These are phyloP conservation scores for Caenorhabditis macrosperma DNA, from an alignment of 2,888 invertebrate genomes.

Conservation along the genomic window DNA sequence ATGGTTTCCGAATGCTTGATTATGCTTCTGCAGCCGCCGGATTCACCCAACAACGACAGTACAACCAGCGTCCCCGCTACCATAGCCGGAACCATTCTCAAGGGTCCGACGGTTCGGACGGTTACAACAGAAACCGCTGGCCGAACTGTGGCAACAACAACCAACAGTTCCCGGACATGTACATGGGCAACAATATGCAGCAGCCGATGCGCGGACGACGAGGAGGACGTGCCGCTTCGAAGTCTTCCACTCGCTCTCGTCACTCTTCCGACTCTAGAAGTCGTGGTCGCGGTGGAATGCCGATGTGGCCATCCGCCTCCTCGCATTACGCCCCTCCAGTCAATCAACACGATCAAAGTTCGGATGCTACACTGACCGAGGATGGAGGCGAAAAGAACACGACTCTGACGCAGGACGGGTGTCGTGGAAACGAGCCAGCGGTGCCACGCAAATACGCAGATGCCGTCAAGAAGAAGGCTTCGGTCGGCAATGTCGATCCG, in stretches of 20 bases:
- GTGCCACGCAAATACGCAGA: conserved; percentile 39
- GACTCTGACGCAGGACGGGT: conserved; percentile 1
- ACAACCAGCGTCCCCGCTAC: neutral
- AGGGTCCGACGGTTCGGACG: conserved; percentile 38
- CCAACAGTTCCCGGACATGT: neutral
- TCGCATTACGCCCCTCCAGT: neutral
- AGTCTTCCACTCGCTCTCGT: conserved; percentile 27
- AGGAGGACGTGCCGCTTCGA: conserved; percentile 15
- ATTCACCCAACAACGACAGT: neutral
- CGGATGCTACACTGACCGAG: conserved; percentile 7
- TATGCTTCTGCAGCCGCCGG: neutral
- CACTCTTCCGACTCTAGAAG: conserved; percentile 27
- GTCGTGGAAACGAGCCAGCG: neutral
- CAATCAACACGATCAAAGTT: too few species aligned
- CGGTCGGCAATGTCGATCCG: neutral
- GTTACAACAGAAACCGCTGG: conserved; percentile 12
- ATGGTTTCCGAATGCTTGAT: too few species aligned
- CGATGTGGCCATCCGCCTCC: neutral
- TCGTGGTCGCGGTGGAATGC: neutral
- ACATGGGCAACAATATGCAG: neutral
- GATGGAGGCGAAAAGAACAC: neutral
- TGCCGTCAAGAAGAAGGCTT: conserved; percentile 49
- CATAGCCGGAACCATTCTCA: conserved; percentile 35
- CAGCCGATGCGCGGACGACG: conserved; percentile 21
- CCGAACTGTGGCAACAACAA: neutral